phyloP scores from a whole-genome alignment of 1,140 invertebrate genomes.

The Drosophila quadrilineata region DNA sequence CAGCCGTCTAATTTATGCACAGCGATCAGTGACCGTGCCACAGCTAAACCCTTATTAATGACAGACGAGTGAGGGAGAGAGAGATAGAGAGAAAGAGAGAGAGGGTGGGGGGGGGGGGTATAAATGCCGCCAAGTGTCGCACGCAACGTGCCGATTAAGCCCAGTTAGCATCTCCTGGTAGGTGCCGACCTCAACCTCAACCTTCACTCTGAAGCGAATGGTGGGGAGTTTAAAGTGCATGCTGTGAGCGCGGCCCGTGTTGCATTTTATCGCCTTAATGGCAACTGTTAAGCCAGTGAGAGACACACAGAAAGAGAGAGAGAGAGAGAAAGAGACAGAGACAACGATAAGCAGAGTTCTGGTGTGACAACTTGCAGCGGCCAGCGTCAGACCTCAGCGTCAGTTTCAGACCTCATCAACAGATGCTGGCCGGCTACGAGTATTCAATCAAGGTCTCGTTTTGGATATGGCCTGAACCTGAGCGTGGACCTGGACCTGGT shows the following conservation, averaged over 20 bases:
- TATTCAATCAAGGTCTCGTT: constrained; percentile 26
- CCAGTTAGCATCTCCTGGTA: constrained; percentile 57
- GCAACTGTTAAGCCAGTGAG: too few species aligned
- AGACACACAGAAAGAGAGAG: too few species aligned
- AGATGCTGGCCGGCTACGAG: constrained; percentile 20
- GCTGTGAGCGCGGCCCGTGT: constrained; percentile 1
- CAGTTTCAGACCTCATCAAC: constrained; percentile 16
- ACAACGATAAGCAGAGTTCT: too few species aligned
- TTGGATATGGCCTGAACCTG: too few species aligned
- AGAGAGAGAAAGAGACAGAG: too few species aligned
- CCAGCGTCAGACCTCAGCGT: constrained; percentile 2
- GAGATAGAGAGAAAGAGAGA: too few species aligned
- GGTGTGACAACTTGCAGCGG: constrained; percentile 1
- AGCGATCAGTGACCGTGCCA: constrained; percentile 42
- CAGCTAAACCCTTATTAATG: constrained; percentile 74
- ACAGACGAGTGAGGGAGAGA: constrained; percentile 44
- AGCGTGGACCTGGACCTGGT: too few species aligned
- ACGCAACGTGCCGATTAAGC: constrained; percentile 77
- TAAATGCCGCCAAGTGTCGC: constrained; percentile 73
- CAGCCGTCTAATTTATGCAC: constrained; percentile 73
- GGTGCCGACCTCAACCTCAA: constrained; percentile 26
- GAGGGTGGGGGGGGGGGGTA: too few species aligned
- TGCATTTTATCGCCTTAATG: constrained; percentile 73
- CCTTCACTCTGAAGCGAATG: too few species aligned
- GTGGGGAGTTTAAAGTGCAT: constrained; percentile 66